These are phyloP conservation scores for Sphenodon punctatus DNA, from an alignment of 2,797 vertebrate genomes.

Conservation along the genomic window DNA sequence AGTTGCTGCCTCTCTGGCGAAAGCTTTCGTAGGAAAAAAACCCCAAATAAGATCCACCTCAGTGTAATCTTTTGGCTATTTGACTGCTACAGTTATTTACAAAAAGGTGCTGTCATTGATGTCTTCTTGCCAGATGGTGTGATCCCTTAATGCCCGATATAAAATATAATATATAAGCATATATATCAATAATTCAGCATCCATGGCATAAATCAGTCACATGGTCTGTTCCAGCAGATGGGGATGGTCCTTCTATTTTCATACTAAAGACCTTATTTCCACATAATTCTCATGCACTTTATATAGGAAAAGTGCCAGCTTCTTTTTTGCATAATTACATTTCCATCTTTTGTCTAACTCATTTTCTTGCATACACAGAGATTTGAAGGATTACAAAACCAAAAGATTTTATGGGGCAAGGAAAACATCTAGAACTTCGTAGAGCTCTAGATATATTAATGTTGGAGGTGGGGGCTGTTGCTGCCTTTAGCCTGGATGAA, in stretches of 20 bases:
- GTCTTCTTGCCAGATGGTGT: slow-evolving; percentile 66
- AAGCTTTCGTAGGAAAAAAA: slow-evolving; percentile 9
- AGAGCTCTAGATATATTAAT: neutral
- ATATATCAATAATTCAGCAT: slow-evolving; percentile 67
- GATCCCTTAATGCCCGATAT: slow-evolving; percentile 61
- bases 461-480: neutral
- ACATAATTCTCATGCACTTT: slow-evolving; percentile 1
- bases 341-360: neutral
- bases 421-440: neutral
- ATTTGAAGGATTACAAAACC: neutral
- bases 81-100: slow-evolving; percentile 46
- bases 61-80: neutral
- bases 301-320: slow-evolving; percentile 9
- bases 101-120: slow-evolving; percentile 61
- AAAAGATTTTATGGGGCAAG: neutral
- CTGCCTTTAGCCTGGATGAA: neutral
- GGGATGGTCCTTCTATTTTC: slow-evolving; percentile 63
- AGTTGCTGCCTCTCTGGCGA: neutral
- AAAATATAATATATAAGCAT: slow-evolving; percentile 70
- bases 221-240: slow-evolving; percentile 49
- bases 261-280: slow-evolving; percentile 55
- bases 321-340: neutral
- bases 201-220: slow-evolving; percentile 62
- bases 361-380: neutral
- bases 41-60: neutral